Evolutionary conservation across 2,888 invertebrate genomes (phyloP).

Genomic region (Melieria crassipennis): DNA sequence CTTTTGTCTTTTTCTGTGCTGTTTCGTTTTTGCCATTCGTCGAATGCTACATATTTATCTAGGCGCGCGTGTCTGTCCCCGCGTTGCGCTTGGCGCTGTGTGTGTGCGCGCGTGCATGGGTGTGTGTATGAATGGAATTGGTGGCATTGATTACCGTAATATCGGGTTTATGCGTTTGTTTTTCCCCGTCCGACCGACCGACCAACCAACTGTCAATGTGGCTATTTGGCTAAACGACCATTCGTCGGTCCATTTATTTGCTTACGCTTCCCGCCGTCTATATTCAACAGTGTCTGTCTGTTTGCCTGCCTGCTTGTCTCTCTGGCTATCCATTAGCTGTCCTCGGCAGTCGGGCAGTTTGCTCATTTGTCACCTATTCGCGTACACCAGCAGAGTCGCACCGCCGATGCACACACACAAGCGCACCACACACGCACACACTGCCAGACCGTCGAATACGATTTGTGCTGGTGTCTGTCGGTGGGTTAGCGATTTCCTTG

Average conservation of each 20-base stretch:
- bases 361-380: constrained; percentile 5
- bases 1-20: constrained; percentile 12
- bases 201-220: not conserved
- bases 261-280: no score
- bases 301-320: not conserved
- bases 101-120: constrained; percentile 23
- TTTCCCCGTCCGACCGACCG: not conserved
- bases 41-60: not conserved
- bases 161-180: constrained; percentile 41
- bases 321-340: not conserved
- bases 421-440: not conserved
- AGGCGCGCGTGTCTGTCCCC: not conserved
- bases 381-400: not conserved
- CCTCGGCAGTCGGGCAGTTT: constrained; percentile 6
- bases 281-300: no score
- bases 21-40: constrained; percentile 6
- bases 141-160: constrained; percentile 60
- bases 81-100: constrained; percentile 19
- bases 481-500: constrained; percentile 32
- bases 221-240: not conserved
- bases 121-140: constrained; percentile 50
- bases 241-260: no score
- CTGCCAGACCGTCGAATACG: not conserved
- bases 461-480: not conserved
- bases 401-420: constrained; percentile 3